Conservation (phyloP, 2,113 vertebrate genomes). For the Marcusenius ussheri region DNA sequence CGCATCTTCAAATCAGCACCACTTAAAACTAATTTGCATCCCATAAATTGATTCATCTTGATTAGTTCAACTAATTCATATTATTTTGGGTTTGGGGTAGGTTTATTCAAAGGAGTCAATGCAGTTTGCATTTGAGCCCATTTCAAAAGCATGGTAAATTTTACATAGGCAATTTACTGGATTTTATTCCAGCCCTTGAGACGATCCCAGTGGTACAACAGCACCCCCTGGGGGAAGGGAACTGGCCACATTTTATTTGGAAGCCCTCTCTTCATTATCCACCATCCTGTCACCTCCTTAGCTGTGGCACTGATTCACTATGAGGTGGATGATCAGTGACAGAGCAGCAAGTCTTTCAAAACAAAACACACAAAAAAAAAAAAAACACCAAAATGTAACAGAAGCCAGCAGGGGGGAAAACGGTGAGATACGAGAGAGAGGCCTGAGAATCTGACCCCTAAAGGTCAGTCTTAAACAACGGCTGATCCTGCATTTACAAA, state of each 20-base stretch:
- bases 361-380: not conserved
- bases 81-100: not conserved
- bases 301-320: not conserved
- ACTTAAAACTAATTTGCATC: not conserved
- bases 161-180: not conserved
- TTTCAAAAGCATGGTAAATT: not conserved
- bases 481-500: not conserved
- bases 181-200: not conserved
- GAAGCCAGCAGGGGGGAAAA: not conserved
- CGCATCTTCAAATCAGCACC: not conserved
- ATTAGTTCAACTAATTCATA: not conserved
- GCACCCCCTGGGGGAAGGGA: not conserved
- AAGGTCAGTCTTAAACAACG: not conserved
- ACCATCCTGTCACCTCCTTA: not conserved
- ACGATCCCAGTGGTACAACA: not conserved
- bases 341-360: not conserved
- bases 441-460: not conserved
- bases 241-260: not conserved
- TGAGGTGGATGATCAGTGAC: not conserved
- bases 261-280: not conserved
- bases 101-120: not conserved
- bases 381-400: not conserved
- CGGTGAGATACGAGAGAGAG: not conserved
- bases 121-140: not conserved
- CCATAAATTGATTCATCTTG: not conserved